Conservation (phyloP, 2,113 vertebrate species). For the Phainopepla nitens region DNA sequence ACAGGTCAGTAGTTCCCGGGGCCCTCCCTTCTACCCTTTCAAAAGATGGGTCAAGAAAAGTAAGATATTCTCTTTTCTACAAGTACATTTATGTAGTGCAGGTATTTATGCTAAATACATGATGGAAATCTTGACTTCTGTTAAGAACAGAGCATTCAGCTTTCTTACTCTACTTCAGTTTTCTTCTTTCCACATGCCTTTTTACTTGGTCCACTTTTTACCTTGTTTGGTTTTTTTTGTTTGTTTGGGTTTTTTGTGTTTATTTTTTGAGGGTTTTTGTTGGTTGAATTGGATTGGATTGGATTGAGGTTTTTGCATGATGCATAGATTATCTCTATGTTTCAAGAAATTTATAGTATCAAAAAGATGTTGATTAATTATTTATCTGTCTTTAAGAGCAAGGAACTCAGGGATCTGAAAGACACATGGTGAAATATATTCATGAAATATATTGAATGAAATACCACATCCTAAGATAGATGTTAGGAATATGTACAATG, state of each 20-base stretch:
- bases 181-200: background rate
- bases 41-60: background rate
- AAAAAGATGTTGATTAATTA: background rate
- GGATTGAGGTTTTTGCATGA: background rate
- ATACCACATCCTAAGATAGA: background rate
- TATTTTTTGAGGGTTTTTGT: background rate
- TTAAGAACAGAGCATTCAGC: background rate
- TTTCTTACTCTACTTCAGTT: background rate
- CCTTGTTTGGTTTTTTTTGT: background rate
- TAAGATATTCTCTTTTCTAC: background rate
- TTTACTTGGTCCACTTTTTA: background rate
- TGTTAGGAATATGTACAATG: background rate
- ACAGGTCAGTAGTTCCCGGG: background rate
- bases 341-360: rapidly evolving
- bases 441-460: background rate
- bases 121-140: background rate
- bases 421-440: background rate
- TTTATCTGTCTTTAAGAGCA: background rate
- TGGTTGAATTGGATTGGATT: background rate
- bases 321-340: background rate
- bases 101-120: background rate
- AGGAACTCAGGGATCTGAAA: background rate
- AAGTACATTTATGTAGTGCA: rapidly evolving
- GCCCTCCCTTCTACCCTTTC: background rate
- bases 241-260: background rate